Evolutionary conservation across 2,797 vertebrate species (phyloP).

Genomic region (Chelonia mydas): DNA sequence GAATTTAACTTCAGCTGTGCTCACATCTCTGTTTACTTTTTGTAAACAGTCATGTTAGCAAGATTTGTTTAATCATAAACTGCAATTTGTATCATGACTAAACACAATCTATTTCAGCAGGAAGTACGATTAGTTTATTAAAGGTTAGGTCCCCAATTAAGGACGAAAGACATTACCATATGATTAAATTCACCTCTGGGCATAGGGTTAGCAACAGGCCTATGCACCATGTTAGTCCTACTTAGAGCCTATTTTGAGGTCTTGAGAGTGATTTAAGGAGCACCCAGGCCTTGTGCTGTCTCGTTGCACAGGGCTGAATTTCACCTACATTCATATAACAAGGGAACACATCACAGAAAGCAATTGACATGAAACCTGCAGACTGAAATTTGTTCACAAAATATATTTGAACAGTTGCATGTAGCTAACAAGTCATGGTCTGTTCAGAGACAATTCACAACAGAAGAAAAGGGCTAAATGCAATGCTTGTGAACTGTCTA

Average conservation of each 20-base stretch:
- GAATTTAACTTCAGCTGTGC: neutral
- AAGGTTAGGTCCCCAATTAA: neutral
- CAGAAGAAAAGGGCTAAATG: neutral
- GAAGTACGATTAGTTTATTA: neutral
- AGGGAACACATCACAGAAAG: neutral
- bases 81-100: neutral
- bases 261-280: neutral
- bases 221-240: neutral
- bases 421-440: neutral
- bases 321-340: neutral
- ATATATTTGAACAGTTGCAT: neutral
- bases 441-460: neutral
- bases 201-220: neutral
- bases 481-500: neutral
- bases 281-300: neutral
- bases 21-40: rapidly evolving
- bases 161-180: neutral
- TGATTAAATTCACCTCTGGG: neutral
- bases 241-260: neutral
- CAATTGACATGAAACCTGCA: neutral
- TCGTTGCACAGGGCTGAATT: neutral
- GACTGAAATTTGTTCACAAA: neutral
- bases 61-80: neutral
- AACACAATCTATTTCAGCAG: neutral
- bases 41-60: neutral